phyloP scores from a whole-genome alignment of 2,113 vertebrate genomes.

The Callopanchax toddi region DNA sequence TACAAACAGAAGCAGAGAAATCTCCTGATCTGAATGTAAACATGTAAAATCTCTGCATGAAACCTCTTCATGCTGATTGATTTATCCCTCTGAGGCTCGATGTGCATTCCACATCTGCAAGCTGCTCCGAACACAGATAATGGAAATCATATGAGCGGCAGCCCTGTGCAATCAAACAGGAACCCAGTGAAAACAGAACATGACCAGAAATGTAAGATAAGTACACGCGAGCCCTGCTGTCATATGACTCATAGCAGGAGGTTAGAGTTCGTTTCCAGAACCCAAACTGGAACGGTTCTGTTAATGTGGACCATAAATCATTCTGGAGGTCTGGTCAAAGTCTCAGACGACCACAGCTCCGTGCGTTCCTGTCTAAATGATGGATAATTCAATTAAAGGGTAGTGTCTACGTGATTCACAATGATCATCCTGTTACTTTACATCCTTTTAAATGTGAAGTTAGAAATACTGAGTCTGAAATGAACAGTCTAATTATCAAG shows the following conservation, averaged over 20 bases:
- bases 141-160: conserved; percentile 82
- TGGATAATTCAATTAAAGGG: not conserved
- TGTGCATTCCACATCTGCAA: conserved; percentile 83
- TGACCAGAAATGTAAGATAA: conserved; percentile 3
- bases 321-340: conserved; percentile 10
- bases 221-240: not conserved
- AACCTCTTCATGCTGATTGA: conserved; percentile 73
- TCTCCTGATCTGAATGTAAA: conserved; percentile 70
- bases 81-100: conserved; percentile 83
- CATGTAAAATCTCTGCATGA: conserved; percentile 71
- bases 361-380: not conserved
- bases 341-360: not conserved
- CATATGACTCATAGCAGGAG: not conserved
- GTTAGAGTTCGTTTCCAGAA: not conserved
- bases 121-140: conserved; percentile 81
- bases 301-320: conserved; percentile 8
- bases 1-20: conserved; percentile 34
- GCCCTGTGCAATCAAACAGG: conserved; percentile 47
- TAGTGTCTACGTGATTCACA: too few species aligned
- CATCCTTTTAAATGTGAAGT: too few species aligned
- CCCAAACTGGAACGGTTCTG: not conserved
- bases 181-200: conserved; percentile 31
- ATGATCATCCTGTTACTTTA: too few species aligned
- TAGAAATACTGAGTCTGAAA: too few species aligned
- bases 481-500: too few species aligned